Conservation (phyloP, 2,888 invertebrate species). For the Epinotia brunnichana region DNA sequence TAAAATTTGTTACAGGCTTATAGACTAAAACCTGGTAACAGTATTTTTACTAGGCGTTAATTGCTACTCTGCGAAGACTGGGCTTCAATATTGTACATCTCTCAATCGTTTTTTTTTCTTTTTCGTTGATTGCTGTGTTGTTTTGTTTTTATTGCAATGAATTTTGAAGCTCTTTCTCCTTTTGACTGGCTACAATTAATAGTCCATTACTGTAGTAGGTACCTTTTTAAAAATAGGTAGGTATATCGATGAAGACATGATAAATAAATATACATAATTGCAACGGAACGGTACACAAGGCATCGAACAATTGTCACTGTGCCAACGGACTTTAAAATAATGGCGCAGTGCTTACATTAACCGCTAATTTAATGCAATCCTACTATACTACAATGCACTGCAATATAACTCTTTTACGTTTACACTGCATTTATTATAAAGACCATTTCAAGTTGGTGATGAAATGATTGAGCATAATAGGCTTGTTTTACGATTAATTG, state of each 20-base stretch:
- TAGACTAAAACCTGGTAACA: slow-evolving; percentile 26
- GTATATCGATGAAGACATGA: slow-evolving; percentile 69
- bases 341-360: slow-evolving; percentile 29
- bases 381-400: slow-evolving; percentile 18
- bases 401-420: slow-evolving; percentile 16
- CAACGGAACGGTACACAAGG: slow-evolving; percentile 71
- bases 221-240: slow-evolving; percentile 55
- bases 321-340: slow-evolving; percentile 39
- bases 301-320: slow-evolving; percentile 46
- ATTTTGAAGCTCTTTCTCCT: slow-evolving; percentile 12
- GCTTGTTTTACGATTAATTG: slow-evolving; percentile 22
- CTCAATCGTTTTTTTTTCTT: slow-evolving; percentile 8
- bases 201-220: slow-evolving; percentile 11
- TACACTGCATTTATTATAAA: slow-evolving; percentile 33
- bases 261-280: slow-evolving; percentile 77
- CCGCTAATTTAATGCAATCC: slow-evolving; percentile 27
- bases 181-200: neutral
- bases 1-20: slow-evolving; percentile 37
- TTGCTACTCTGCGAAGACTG: slow-evolving; percentile 24
- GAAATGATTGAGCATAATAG: slow-evolving; percentile 33
- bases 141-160: slow-evolving; percentile 1
- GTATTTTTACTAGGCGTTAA: slow-evolving; percentile 11
- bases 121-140: neutral
- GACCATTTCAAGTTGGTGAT: slow-evolving; percentile 28
- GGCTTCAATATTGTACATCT: slow-evolving; percentile 18